Evolutionary conservation across 2,888 invertebrate genomes (phyloP), one percentile per base, ranked within the genome.

Genomic region (Tipula confusa): DNA sequence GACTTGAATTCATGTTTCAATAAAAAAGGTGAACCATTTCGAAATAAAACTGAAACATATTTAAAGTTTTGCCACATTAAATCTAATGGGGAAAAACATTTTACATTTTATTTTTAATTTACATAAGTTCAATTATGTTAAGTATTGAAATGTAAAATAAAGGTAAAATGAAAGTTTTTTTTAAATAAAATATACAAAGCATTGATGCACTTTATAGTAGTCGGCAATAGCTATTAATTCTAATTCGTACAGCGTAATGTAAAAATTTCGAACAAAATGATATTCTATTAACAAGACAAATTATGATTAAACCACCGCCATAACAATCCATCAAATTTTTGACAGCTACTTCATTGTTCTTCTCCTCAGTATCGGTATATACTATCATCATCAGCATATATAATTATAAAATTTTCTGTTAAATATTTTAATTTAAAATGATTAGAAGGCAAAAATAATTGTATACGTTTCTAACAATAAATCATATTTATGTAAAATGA

Each of bases 231-330:
- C 2, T 64, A 24, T 64, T 24, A 64, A 64, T 64, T 24, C 24
- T 9, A 64, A 64, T 64, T 24, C 24, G 7, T 0, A 64, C 9
- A 64, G 24, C 24, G 7, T 64, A 18, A 24, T 24, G 18, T 64
- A 9, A 9, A 64, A 18, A 24, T 64, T 64, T 64, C 24, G 24
- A 64, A 64, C 24, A n/a, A 64, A 64, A 24, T 5, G 7, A 64
- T 24, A 64, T 64, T 64, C 64, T 64, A 64, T 64, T 64, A 64
- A 64, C 9, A 9, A 64, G 64, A 64, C 64, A 64, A 64, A 64
- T 64, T 64, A 64, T 64, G 64, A 24, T 64, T 64, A 24, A 64
- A 64, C 64, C 64, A 64, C 64, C 64, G 64, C 64, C 64, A 64
- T 64, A 64, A 64, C 64, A 64, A 64, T 64, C 64, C 9, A 64